phyloP scores from a whole-genome alignment of 2,113 vertebrate species.

The Maccullochella peelii region DNA sequence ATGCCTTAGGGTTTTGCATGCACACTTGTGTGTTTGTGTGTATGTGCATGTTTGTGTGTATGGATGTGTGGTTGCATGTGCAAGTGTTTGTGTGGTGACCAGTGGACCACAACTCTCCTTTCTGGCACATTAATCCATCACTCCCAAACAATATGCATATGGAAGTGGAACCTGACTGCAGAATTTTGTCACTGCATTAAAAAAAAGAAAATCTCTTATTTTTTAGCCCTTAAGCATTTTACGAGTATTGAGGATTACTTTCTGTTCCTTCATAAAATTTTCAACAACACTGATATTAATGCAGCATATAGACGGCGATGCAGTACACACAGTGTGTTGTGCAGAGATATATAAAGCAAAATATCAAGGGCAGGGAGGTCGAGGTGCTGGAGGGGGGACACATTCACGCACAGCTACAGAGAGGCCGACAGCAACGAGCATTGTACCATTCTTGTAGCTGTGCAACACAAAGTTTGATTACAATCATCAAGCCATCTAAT shows the following conservation, averaged over 20 bases:
- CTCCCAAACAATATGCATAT: slow-evolving; percentile 44
- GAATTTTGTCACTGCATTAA: slow-evolving; percentile 2
- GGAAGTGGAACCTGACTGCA: slow-evolving; percentile 29
- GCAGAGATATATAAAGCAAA: neutral
- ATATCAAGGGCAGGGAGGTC: slow-evolving; percentile 10
- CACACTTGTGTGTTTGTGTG: neutral
- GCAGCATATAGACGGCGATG: neutral
- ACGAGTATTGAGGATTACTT: neutral
- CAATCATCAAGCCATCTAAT: neutral
- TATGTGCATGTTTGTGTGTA: neutral
- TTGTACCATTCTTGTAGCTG: neutral
- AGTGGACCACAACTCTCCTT: slow-evolving; percentile 53
- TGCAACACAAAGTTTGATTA: slow-evolving; percentile 4
- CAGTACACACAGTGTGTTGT: neutral
- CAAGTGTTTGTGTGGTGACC: slow-evolving; percentile 26
- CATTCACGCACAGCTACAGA: neutral
- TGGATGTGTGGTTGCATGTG: slow-evolving; percentile 4
- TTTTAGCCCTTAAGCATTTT: slow-evolving; percentile 17
- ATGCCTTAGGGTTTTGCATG: slow-evolving; percentile 19
- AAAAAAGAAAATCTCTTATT: neutral
- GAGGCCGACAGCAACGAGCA: neutral
- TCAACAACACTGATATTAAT: neutral
- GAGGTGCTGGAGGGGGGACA: neutral
- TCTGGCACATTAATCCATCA: slow-evolving; percentile 69
- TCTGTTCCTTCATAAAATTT: neutral